Conservation (phyloP, 2,113 vertebrate species). For the Hemichromis elongatus region DNA sequence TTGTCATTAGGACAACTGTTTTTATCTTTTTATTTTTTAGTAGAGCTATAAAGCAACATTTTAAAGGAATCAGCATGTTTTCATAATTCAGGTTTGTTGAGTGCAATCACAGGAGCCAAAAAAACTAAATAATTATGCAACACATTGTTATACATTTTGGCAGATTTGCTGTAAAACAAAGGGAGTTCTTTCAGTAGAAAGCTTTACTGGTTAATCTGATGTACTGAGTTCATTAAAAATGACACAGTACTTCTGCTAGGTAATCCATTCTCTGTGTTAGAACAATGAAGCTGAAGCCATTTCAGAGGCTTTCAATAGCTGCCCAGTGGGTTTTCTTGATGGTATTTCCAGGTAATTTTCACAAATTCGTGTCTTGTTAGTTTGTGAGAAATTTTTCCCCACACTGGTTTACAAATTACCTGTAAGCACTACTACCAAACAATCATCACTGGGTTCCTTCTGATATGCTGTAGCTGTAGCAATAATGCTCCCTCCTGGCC, state of each 20-base stretch:
- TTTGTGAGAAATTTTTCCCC: neutral
- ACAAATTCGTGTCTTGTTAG: neutral
- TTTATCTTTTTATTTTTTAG: neutral
- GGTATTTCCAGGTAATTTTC: neutral
- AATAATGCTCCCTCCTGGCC: neutral
- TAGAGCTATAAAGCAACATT: neutral
- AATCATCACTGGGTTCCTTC: neutral
- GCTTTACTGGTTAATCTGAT: neutral
- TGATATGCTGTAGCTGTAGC: neutral
- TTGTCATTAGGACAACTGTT: slow-evolving; percentile 26
- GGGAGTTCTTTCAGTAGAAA: neutral
- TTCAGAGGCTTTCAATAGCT: neutral
- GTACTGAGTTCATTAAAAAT: neutral
- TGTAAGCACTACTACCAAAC: neutral
- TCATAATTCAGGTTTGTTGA: neutral
- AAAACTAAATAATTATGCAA: neutral
- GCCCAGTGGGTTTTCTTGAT: neutral
- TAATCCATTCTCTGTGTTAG: neutral
- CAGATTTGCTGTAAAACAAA: neutral
- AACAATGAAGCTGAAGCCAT: neutral
- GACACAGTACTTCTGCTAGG: neutral
- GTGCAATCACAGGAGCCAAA: neutral
- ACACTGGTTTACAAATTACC: neutral
- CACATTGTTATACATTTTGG: neutral
- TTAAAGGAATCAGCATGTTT: neutral